These are phyloP conservation scores for fruit fly (Drosophila melanogaster) DNA, from an alignment of 1,140 invertebrate species.

Conservation along the genomic window Release_6_plus_ISO1_MT NC_004354.4:3656001-3656500, in stretches of 20 bases:
- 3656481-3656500: not conserved
- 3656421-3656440: conserved; percentile 8
- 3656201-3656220: conserved; percentile 8
- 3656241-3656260: not conserved
- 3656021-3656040: too few species aligned
- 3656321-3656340: conserved; percentile 2
- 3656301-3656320: not conserved
- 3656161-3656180: conserved; percentile 23
- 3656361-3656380: conserved; percentile 20
- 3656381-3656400: not conserved
- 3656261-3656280: not conserved
- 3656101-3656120: not conserved
- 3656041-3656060: too few species aligned
- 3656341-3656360: conserved; percentile 5
- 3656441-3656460: conserved; percentile 19
- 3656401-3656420: not conserved
- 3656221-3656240: not conserved
- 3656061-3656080: too few species aligned
- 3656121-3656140: conserved; percentile 24
- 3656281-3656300: not conserved
- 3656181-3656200: not conserved
- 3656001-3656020: too few species aligned
- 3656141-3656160: conserved; percentile 35
- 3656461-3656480: not conserved
- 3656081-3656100: not conserved